These are phyloP conservation scores for Helostoma temminkii DNA, from an alignment of 2,797 vertebrate species.

Conservation along the genomic window DNA sequence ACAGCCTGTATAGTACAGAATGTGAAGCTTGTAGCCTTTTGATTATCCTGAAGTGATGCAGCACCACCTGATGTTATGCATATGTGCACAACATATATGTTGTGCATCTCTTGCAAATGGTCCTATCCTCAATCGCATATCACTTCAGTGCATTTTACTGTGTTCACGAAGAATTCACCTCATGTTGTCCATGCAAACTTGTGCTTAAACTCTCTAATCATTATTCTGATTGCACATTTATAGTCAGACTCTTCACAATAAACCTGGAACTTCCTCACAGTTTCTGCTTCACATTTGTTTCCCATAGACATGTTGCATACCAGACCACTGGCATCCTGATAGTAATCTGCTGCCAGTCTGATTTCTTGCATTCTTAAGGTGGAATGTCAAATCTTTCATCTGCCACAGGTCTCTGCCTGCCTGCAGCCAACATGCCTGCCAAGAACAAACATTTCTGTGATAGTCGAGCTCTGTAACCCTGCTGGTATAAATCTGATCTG, in stretches of 20 bases:
- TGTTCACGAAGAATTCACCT: slow-evolving; percentile 3
- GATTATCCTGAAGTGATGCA: slow-evolving; percentile 13
- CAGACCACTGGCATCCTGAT: slow-evolving; percentile 65
- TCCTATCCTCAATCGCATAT: not conserved
- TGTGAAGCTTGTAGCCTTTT: not conserved
- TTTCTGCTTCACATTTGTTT: slow-evolving; percentile 33
- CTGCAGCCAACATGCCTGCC: slow-evolving; percentile 16
- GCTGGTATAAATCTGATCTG: not conserved
- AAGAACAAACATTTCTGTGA: not conserved
- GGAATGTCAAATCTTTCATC: slow-evolving; percentile 72
- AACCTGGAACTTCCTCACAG: not conserved
- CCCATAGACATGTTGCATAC: slow-evolving; percentile 58
- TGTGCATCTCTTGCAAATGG: not conserved
- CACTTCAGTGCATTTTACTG: not conserved
- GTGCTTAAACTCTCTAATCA: not conserved
- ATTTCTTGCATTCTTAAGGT: slow-evolving; percentile 66
- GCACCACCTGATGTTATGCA: not conserved
- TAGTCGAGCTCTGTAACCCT: not conserved
- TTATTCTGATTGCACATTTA: not conserved
- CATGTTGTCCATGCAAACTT: too few species aligned
- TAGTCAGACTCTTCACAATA: not conserved
- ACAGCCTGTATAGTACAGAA: not conserved
- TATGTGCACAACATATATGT: too few species aligned
- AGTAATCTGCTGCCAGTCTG: slow-evolving; percentile 66
- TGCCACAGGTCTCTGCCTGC: slow-evolving; percentile 65